Evolutionary conservation across 2,888 invertebrate genomes (phyloP), one percentile per base, ranked within the genome.

Genomic region (Caenorhabditis panamensis): DNA sequence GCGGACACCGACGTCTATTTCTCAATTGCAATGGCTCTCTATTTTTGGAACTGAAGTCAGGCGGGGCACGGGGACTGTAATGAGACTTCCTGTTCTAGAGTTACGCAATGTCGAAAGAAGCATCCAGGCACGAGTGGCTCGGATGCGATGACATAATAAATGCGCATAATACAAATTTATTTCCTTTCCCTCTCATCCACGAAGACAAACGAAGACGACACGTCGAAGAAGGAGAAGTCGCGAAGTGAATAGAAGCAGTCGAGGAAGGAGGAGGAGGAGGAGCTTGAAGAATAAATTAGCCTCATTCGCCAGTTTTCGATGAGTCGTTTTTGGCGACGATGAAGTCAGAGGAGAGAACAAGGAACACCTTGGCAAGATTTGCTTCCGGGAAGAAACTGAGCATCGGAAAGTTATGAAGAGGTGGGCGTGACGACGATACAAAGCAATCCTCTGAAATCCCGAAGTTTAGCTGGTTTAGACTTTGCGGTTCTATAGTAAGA

Each of bases 121-220:
- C 18, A 31, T 31, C 31, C 31, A 31, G 31, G 31, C 28, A 44
- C 51, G 59, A 51, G 28, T 56, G 58, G 16, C 63, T 36, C 37
- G 49, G 58, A 58, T 58, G 64, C 54, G 37, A 73, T 66, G 58
- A 58, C 66, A 59, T 75, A 75, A 75, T 75, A 66, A 75, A 75
- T 75, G 75, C 75, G 75, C 75, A 66, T 75, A 66, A 75, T 66
- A 66, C 75, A 75, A 75, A 75, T 53, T 66, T 67, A 66, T 75
- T 75, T 51, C 63, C 41, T 64, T 41, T 73, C 49, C n/a, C 64
- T n/a, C 22, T 49, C 58, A 53, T 53, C 37, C 58, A 20, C 18
- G 47, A 67, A 66, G 66, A 67, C 75, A 75, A 75, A 75, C 53
- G 66, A 75, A 49, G 59, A 59, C 18, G 59, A 41, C 59, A 61